Evolutionary conservation across 1,140 invertebrate genomes (phyloP), one percentile per base, ranked within the genome.

Genomic region (Plectrocnemia conspersa): DNA sequence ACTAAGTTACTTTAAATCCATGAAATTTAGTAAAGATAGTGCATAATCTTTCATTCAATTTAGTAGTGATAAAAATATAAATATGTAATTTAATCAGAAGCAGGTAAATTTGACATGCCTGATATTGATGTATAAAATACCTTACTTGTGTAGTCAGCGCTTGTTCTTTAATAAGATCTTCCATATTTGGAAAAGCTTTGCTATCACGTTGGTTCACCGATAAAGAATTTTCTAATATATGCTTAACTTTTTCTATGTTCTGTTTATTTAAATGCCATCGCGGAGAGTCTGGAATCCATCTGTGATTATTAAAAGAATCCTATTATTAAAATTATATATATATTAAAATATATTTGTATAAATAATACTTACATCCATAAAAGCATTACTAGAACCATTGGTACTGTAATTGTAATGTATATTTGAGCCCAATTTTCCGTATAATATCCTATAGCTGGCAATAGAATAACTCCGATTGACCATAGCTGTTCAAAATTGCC

Each of bases 401-500:
- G 70, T 60, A 66, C 66, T 6, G 68, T 72, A n/a, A 73, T 73
- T 16, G 69, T 67, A 61, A 72, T 67, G 52, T 73, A 73, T 13
- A 73, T 66, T 57, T 72, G 64, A 0, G 66, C 65, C 70, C 70
- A 73, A 36, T 64, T 72, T n/a, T 65, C 64, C 49, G 65, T 69
- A 47, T 68, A 72, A 35, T 68, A 69, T 10, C 70, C 68, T 3
- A 73, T 62, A 0, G 65, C 69, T 1, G 71, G 68, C 35, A 73
- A 46, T 56, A 73, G 62, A 57, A 73, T 71, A 3, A 73, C 68
- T n/a, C 70, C 71, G 36, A 73, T 64, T 1, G 71, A 72, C 71
- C 71, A 73, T 48, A 71, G 72, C 35, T 72, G 69, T 58, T 73
- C 71, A 52, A 72, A 72, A 1, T 72, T 63, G 1, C 68, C 68